Evolutionary conservation across 2,797 vertebrate genomes (phyloP).

Genomic region (Sylvilagus floridanus): DNA sequence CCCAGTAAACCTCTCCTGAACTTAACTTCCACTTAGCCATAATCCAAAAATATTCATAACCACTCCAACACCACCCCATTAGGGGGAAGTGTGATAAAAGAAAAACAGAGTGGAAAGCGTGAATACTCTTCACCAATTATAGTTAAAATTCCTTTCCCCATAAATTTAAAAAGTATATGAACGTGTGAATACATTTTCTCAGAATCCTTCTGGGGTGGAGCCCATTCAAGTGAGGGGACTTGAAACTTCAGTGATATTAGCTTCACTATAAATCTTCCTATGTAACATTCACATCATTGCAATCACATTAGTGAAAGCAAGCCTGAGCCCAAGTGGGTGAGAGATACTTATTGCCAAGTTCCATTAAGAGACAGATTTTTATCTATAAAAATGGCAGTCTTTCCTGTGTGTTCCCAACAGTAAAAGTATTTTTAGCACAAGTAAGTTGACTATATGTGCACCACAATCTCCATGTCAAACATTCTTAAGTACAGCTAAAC

Average conservation of each 20-base stretch:
- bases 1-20: background rate
- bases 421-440: constrained; percentile 43
- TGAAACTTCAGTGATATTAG: background rate
- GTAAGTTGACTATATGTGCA: background rate
- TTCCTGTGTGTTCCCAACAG: constrained; percentile 17
- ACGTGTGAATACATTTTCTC: background rate
- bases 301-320: background rate
- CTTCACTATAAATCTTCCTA: background rate
- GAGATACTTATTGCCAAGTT: background rate
- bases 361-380: background rate
- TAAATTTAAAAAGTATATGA: background rate
- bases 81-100: background rate
- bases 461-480: background rate
- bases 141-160: background rate
- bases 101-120: background rate
- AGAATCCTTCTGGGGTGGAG: background rate
- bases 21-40: background rate
- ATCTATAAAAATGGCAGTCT: constrained; percentile 13
- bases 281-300: constrained; percentile 6
- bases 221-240: background rate
- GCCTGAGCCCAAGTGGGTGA: background rate
- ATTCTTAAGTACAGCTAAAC: constrained; percentile 21
- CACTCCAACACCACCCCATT: background rate
- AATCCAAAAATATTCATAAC: background rate
- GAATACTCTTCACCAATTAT: background rate